Evolutionary conservation across 2,113 vertebrate species (phyloP), one percentile per base, ranked within the genome.

Genomic region (Melanerpes aurifrons): DNA sequence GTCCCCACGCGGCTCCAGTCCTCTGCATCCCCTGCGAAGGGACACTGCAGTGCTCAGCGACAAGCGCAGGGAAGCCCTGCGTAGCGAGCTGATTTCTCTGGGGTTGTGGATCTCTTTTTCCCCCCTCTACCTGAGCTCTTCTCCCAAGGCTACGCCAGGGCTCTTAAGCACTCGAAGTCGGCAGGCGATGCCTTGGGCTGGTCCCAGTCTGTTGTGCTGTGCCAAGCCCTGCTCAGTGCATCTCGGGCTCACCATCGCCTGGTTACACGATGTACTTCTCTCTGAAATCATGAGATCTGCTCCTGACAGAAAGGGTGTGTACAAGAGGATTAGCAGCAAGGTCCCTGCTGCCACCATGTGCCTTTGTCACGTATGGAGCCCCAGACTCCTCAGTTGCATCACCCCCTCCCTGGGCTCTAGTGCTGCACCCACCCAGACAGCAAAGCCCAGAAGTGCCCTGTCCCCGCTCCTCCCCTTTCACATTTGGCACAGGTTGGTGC

Each of bases 211-310:
- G 45, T 9, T n/a, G 61, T 9, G 43, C n/a, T 20, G 77, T 95
- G 92, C 94, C 95, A 96, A 93, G 81, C 77, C 59, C 86, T n/a
- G 74, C 88, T 90, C 68, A 95, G 89, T 82, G 86, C 89, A 78
- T 7, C 66, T 64, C 66, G 67, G 83, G 81, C 63, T 96, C 94
- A 84, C 69, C 68, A 90, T 71, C 66, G 81, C 90, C 73, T 92
- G 35, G 92, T 97, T 96, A 95, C 94, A 92, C 90, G 95, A 73
- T 16, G 76, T 82, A 63, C 86, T 91, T 92, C 91, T 95, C 89
- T 85, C 90, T 6, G 29, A 80, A 72, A 86, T 94, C 93, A 81
- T 86, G 54, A 86, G 95, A 90, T 88, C 93, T 88, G 61, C 89
- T 95, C 61, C 72, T 0, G 3, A 86, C 89, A 68, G 81, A 73